Conservation (phyloP, 2,797 vertebrate species). For the Onychomys torridus region DNA sequence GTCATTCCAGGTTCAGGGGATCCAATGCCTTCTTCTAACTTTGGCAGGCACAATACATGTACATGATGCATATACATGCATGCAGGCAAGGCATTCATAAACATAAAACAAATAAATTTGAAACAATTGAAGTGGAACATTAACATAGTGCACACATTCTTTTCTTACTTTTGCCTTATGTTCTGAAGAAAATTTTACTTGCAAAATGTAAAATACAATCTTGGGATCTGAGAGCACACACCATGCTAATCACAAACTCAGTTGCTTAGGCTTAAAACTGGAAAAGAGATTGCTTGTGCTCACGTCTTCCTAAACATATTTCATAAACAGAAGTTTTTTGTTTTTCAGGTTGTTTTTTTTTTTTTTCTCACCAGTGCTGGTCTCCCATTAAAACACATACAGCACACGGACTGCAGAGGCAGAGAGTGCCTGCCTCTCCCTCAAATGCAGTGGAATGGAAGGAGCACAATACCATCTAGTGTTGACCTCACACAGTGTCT, state of each 20-base stretch:
- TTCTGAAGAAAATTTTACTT: not conserved
- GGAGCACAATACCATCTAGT: conserved; percentile 83
- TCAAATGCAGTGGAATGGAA: conserved; percentile 58
- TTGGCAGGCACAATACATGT: not conserved
- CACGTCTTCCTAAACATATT: conserved; percentile 53
- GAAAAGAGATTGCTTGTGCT: not conserved
- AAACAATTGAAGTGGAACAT: not conserved
- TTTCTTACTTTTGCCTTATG: not conserved
- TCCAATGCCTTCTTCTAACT: not conserved
- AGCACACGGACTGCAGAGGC: conserved; percentile 9
- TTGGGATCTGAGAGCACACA: not conserved
- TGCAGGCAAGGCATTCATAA: not conserved
- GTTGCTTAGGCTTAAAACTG: conserved; percentile 54
- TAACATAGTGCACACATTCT: not conserved
- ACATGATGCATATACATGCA: too few relatives aligned
- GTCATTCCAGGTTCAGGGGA: not conserved
- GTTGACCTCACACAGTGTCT: conserved; percentile 57
- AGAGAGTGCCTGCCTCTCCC: not conserved
- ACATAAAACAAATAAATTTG: too few relatives aligned
- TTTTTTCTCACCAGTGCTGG: not conserved
- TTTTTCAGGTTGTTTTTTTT: not conserved
- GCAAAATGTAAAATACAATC: not conserved
- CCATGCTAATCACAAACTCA: not conserved
- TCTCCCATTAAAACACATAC: conserved; percentile 43
- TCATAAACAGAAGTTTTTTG: conserved; percentile 56